Base-by-base conservation (phyloP, 2,888 invertebrate species). In the Microplitis manilae region DNA sequence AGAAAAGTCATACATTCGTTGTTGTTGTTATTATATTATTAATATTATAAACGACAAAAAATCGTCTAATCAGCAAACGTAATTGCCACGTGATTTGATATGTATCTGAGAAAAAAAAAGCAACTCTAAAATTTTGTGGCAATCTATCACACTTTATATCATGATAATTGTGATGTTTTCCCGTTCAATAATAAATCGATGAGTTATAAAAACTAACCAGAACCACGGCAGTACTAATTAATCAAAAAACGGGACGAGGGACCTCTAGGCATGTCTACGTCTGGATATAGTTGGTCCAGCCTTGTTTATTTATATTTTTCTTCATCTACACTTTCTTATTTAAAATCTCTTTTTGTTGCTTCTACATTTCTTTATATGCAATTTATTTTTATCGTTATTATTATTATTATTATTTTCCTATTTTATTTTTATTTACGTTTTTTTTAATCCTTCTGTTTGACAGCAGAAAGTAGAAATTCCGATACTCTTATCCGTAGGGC, bases 401-500 rank as follows among this genome's bases (percentile, higher is more conserved):
- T 50, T 50, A 50, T 13, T 50, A 50, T 50, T 50, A 50, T 13
- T 50, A 13, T 15, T 50, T 71, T 71, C 39, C 59, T 59, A 5
- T 30, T 72, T 60, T 65, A 13, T 39, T 67, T 64, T 50, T 70
- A 69, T 20, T 70, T 41, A 8, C 2, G 7, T 61, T 62, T 13
- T 5, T 17, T 30, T 59, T 13, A 50, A 50, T 50, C 50, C 13
- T 50, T 50, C 50, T 50, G 50, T 50, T 50, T 50, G 50, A 50
- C 30, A 61, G 17, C n/a, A 41, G n/a, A 70, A 65, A 72, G n/a
- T 38, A 60, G n/a, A 41, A 68, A 68, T 20, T n/a, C 6, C 17
- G 64, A 69, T 59, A 60, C 59, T 71, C 39, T 67, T 30, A 81
- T 80, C 85, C 88, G 79, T 90, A 90, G 84, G 90, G 90, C 88